Percentiles rank a stretch among this genome's conserved stretches.
These are phyloP conservation scores for Cryptosula pallasiana DNA, from an alignment of 2,888 invertebrate species.

Conservation along the genomic window DNA sequence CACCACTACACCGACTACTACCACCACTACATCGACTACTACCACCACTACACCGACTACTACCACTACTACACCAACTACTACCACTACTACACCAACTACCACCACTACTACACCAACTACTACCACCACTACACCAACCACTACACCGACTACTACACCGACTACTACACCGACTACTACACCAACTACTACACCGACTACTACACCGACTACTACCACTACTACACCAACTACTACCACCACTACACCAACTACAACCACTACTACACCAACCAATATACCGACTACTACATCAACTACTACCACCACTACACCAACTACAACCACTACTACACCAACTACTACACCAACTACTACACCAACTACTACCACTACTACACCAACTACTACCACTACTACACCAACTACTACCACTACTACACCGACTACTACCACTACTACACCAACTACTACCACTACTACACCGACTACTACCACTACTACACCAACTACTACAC, in stretches of 20 bases:
- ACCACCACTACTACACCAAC: background rate
- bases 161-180: too few species aligned
- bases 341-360: too few species aligned
- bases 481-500: background rate
- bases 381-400: background rate
- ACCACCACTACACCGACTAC: background rate
- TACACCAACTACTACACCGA: too few species aligned
- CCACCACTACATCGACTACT: too few species aligned
- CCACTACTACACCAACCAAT: too few species aligned
- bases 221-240: background rate
- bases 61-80: background rate
- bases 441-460: background rate
- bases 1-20: background rate
- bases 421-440: background rate
- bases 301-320: conserved; percentile 2
- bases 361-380: background rate
- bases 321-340: too few species aligned
- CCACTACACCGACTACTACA: conserved; percentile 2
- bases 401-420: too few species aligned
- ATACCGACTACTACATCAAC: background rate
- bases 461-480: too few species aligned
- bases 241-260: too few species aligned
- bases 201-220: background rate
- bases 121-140: conserved; percentile 2
- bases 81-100: too few species aligned